Evolutionary conservation across 1,140 invertebrate genomes (phyloP).

Genomic region (Lysiphlebus fabarum): DNA sequence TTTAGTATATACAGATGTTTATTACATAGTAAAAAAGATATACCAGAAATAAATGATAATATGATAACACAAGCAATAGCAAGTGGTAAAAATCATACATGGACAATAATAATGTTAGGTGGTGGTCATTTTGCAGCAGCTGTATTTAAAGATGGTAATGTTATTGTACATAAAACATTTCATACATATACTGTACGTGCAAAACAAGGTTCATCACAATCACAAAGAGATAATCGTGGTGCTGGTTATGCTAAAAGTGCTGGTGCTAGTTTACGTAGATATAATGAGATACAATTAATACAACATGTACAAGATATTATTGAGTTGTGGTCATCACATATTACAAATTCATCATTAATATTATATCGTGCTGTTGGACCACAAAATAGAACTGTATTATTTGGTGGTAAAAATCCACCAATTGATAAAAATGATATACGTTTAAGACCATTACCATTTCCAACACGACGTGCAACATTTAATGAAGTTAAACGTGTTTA

Average conservation of each 20-base stretch:
- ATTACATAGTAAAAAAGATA: conserved; percentile 63
- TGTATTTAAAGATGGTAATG: conserved; percentile 66
- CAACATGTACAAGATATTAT: conserved; percentile 79
- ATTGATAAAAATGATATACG: conserved; percentile 65
- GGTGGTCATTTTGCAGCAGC: conserved; percentile 86
- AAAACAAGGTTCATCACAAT: conserved; percentile 79
- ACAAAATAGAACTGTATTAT: conserved; percentile 69
- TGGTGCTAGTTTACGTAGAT: conserved; percentile 75
- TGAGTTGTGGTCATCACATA: conserved; percentile 64
- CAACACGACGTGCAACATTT: conserved; percentile 76
- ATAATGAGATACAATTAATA: conserved; percentile 72
- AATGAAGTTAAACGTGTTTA: conserved; percentile 78
- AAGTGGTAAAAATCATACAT: conserved; percentile 52
- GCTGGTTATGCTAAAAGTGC: conserved; percentile 70
- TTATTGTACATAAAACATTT: conserved; percentile 79
- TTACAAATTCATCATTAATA: conserved; percentile 70
- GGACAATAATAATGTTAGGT: conserved; percentile 77
- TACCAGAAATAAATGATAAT: conserved; percentile 49
- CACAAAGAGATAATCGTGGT: conserved; percentile 64
- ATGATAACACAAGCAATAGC: conserved; percentile 50
- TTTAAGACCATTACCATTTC: conserved; percentile 76
- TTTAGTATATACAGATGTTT: conserved; percentile 73
- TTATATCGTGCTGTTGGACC: conserved; percentile 76
- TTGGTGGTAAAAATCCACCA: conserved; percentile 69
- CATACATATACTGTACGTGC: conserved; percentile 83